Evolutionary conservation across 1,140 invertebrate species (phyloP), one percentile per base, ranked within the genome.

Genomic region (Heliothis subflexa): DNA sequence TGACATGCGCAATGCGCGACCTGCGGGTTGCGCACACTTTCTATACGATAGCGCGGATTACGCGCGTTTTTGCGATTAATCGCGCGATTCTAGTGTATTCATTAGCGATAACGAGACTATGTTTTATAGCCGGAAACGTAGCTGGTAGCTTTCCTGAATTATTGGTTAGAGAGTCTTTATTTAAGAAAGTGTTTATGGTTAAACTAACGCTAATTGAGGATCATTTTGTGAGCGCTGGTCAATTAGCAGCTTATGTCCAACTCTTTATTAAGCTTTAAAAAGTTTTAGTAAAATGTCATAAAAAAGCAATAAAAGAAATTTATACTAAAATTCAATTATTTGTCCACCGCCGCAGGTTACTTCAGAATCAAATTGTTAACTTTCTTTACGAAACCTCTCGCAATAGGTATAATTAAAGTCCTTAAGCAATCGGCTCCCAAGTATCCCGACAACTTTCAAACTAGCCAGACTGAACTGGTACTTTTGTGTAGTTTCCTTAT

Each of bases 11-110:
- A 57, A 40, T 62, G 57, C 21, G 71, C 78, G 71, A 79, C 78
- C 78, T 52, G 73, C 47, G 59, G 40, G 61, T 68, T 66, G 78
- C 57, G 77, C 68, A 47, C 61, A 74, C 78, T 79, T 79, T 79
- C 78, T 79, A 79, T 47, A 14, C 47, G 45, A 62, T 49, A 64
- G 57, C 57, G 73, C 21, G 52, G 59, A 64, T 64, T 75, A 75
- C 25, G 9, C 14, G 33, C 73, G 57, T 75, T 75, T 73, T 75
- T 75, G 72, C 57, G 57, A 75, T 75, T 64, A 68, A 75, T 62
- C 57, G 59, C 45, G 73, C 57, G 73, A 64, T 64, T 75, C 73
- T 61, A 16, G 52, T 59, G 54, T 78, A 64, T 70, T 78, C 64
- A 70, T 78, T 70, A 78, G 18, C 21, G 75, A 61, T 78, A 78